Evolutionary conservation across 2,888 invertebrate genomes (phyloP).

Genomic region (Lasioglossum villosulum): DNA sequence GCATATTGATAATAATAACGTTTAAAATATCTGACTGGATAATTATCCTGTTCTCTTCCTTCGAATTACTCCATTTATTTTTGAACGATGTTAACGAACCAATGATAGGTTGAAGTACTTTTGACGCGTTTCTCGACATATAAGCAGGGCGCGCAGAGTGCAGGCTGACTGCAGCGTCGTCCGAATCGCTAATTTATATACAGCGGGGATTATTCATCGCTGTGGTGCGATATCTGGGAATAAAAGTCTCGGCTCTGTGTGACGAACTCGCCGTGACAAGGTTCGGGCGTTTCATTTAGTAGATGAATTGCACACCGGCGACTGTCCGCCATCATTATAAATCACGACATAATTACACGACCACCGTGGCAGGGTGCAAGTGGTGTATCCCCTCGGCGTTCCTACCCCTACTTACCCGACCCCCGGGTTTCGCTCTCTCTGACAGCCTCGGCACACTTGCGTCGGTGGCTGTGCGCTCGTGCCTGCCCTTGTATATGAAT

Average conservation of each 20-base stretch:
- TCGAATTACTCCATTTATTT: neutral
- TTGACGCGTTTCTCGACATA: neutral
- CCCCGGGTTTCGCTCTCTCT: constrained; percentile 44
- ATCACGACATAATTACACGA: constrained; percentile 79
- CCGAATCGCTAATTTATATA: constrained; percentile 7
- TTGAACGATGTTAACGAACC: neutral
- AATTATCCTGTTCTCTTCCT: neutral
- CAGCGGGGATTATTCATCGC: neutral
- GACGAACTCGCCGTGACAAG: constrained; percentile 74
- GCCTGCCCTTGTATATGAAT: constrained; percentile 43
- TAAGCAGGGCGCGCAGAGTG: neutral
- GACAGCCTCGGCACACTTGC: constrained; percentile 39
- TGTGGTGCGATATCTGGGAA: constrained; percentile 47
- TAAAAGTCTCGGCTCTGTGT: constrained; percentile 62
- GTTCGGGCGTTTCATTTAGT: constrained; percentile 77
- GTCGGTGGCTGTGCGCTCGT: neutral
- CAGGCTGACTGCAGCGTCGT: neutral
- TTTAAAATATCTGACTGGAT: neutral
- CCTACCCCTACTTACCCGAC: constrained; percentile 61
- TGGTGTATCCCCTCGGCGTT: constrained; percentile 52
- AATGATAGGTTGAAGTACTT: neutral
- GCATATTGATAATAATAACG: neutral
- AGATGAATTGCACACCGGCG: constrained; percentile 74
- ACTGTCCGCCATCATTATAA: constrained; percentile 78
- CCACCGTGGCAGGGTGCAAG: constrained; percentile 67